These are phyloP conservation scores for Rhineura floridana DNA, from an alignment of 2,113 vertebrate genomes.

Conservation along the genomic window DNA sequence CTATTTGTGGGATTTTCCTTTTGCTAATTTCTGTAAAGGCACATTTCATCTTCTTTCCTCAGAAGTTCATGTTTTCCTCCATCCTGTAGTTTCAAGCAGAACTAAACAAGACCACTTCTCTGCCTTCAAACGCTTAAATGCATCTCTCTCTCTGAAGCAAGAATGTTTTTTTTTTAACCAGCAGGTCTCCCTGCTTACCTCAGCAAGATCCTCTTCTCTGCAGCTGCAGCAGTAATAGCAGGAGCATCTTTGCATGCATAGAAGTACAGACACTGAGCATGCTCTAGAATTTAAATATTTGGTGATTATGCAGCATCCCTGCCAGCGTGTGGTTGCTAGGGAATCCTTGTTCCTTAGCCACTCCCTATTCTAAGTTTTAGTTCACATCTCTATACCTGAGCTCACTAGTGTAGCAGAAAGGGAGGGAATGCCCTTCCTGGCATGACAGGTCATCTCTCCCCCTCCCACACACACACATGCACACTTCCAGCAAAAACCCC, in stretches of 20 bases:
- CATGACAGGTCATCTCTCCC: not conserved
- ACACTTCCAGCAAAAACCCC: not conserved
- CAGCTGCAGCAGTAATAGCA: conserved; percentile 25
- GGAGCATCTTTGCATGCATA: conserved; percentile 15
- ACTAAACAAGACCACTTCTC: not conserved
- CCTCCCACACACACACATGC: too few species aligned
- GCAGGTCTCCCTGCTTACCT: conserved; percentile 6
- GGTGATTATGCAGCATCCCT: conserved; percentile 55
- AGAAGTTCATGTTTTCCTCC: not conserved
- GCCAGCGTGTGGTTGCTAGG: conserved; percentile 59
- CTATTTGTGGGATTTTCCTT: not conserved
- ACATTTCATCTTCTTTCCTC: not conserved
- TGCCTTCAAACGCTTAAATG: not conserved
- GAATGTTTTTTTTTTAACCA: not conserved
- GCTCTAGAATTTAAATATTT: conserved; percentile 51
- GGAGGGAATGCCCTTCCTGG: conserved; percentile 13
- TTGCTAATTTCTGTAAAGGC: conserved; percentile 16
- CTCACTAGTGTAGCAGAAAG: conserved; percentile 44
- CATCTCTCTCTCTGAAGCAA: not conserved
- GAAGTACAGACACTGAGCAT: not conserved
- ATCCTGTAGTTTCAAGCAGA: conserved; percentile 8
- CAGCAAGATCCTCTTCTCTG: conserved; percentile 6
- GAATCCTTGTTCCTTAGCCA: conserved; percentile 60
- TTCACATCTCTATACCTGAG: conserved; percentile 58
- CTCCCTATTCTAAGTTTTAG: conserved; percentile 38